Conservation (phyloP, 2,113 vertebrate species). For the Notothenia rossii region DNA sequence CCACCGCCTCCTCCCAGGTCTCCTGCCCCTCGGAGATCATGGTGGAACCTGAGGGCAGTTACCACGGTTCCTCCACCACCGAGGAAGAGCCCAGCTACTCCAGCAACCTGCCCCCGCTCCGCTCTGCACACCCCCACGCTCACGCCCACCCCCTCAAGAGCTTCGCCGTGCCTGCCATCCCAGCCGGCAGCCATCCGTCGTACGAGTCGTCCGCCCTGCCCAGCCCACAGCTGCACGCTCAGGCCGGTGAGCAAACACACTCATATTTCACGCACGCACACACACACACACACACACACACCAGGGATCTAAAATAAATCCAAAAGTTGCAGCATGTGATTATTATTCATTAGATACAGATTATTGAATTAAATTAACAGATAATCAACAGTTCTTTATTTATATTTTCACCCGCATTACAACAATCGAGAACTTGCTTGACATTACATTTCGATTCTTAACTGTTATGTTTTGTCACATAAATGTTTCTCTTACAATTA, state of each 20-base stretch:
- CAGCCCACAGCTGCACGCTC: slow-evolving; percentile 92
- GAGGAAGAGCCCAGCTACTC: slow-evolving; percentile 92
- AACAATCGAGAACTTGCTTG: no score
- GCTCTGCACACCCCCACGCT: slow-evolving; percentile 90
- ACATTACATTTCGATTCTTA: no score
- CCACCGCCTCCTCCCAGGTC: slow-evolving; percentile 84
- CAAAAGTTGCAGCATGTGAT: background rate
- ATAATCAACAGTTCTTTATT: background rate
- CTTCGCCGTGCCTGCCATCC: slow-evolving; percentile 92
- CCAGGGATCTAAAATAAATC: background rate
- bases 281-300: background rate
- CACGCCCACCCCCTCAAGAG: slow-evolving; percentile 96
- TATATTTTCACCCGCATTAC: background rate
- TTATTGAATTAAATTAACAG: background rate
- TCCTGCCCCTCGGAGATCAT: slow-evolving; percentile 88
- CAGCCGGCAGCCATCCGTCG: slow-evolving; percentile 74
- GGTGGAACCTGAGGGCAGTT: slow-evolving; percentile 90
- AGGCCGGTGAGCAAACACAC: slow-evolving; percentile 86
- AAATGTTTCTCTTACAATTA: no score
- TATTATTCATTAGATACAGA: background rate
- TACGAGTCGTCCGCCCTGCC: slow-evolving; percentile 91
- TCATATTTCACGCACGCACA: background rate
- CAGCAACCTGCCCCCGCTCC: slow-evolving; percentile 85
- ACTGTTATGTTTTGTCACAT: no score
- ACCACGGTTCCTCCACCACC: slow-evolving; percentile 87